Evolutionary conservation across 2,888 invertebrate genomes (phyloP).

Genomic region (Tetropium fuscum): DNA sequence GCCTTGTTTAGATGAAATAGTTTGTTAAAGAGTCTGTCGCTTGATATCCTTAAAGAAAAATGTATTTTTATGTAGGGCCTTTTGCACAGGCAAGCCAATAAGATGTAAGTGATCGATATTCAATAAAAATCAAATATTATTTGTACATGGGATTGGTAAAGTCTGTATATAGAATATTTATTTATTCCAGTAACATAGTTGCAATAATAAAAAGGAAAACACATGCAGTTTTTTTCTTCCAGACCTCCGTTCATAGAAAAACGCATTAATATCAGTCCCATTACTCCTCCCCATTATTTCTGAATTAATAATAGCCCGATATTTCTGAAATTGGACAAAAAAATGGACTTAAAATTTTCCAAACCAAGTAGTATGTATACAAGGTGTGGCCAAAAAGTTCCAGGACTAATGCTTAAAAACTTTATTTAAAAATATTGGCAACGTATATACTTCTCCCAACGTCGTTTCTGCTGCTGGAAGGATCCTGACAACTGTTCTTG

Average conservation of each 20-base stretch:
- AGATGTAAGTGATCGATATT: slow-evolving; percentile 37
- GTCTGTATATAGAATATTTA: slow-evolving; percentile 55
- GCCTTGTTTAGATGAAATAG: slow-evolving; percentile 34
- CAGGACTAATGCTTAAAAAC: no score
- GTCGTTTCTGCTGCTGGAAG: no score
- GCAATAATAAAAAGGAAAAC: slow-evolving; percentile 36
- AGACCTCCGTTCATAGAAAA: background rate
- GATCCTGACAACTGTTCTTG: no score
- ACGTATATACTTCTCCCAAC: no score
- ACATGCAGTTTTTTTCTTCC: slow-evolving; percentile 22
- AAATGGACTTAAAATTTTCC: background rate
- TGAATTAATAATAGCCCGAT: no score
- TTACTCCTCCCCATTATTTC: no score
- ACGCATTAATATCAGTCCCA: background rate
- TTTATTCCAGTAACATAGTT: slow-evolving; percentile 53
- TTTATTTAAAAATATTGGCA: no score
- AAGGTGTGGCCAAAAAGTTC: no score
- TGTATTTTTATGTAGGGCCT: slow-evolving; percentile 31
- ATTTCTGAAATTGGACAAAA: no score
- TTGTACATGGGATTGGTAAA: slow-evolving; percentile 51
- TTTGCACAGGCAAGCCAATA: slow-evolving; percentile 40
- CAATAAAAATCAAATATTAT: slow-evolving; percentile 30
- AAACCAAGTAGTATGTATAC: no score
- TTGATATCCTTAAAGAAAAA: slow-evolving; percentile 31
- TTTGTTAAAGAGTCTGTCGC: slow-evolving; percentile 22